Conservation (phyloP, 2,888 invertebrate genomes). For the Lochmaea crataegi region DNA sequence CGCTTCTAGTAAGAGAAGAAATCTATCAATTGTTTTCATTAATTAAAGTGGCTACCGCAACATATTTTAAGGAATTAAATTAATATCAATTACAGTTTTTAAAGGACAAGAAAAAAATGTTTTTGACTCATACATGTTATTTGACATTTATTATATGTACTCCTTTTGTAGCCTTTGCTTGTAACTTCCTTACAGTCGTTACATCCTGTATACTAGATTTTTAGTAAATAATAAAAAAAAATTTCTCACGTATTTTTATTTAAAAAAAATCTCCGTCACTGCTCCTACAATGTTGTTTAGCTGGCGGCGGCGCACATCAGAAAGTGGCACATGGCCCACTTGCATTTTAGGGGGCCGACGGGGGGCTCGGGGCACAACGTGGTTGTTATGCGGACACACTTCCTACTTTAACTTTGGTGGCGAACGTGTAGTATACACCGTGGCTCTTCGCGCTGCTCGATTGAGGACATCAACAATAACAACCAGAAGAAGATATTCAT, state of each 20-base stretch:
- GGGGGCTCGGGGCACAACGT: slow-evolving; percentile 48
- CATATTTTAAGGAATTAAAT: too few species aligned
- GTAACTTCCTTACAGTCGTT: too few species aligned
- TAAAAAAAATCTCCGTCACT: slow-evolving; percentile 11
- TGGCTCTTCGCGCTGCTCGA: slow-evolving; percentile 3
- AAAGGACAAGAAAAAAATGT: too few species aligned
- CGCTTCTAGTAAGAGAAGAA: too few species aligned
- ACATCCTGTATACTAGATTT: too few species aligned
- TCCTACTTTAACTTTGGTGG: slow-evolving; percentile 58
- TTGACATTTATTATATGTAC: too few species aligned
- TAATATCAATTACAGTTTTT: too few species aligned
- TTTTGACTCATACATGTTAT: too few species aligned
- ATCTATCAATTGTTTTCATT: too few species aligned
- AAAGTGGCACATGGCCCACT: slow-evolving; percentile 27
- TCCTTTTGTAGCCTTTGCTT: too few species aligned
- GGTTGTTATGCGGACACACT: slow-evolving; percentile 62
- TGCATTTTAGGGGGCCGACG: slow-evolving; percentile 28
- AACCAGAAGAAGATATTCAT: slow-evolving; percentile 14
- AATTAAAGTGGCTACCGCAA: too few species aligned
- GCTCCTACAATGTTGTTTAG: slow-evolving; percentile 13
- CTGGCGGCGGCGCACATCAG: slow-evolving; percentile 12
- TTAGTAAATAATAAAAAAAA: neutral
- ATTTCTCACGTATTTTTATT: too few species aligned
- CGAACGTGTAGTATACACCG: slow-evolving; percentile 51
- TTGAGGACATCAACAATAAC: slow-evolving; percentile 28